Conservation (phyloP, 2,113 vertebrate species). For the Hemiprocne comata region DNA sequence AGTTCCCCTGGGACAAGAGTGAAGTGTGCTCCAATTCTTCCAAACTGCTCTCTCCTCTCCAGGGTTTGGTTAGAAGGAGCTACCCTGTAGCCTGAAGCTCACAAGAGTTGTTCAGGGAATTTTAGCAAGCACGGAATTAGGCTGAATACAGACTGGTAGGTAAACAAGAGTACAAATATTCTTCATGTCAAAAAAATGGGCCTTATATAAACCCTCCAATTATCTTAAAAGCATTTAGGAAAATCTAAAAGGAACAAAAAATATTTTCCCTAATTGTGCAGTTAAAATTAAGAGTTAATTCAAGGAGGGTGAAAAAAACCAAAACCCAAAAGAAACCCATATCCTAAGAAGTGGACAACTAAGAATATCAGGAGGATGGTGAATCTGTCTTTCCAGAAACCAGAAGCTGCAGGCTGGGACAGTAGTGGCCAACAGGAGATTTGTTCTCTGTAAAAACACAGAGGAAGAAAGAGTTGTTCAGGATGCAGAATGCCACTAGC, state of each 20-base stretch:
- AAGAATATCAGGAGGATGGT: neutral
- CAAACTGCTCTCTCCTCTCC: neutral
- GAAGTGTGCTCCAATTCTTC: neutral
- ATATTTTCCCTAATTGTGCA: neutral
- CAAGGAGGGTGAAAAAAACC: neutral
- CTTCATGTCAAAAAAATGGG: neutral
- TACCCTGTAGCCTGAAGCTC: neutral
- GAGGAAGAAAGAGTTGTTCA: neutral
- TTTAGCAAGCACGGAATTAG: neutral
- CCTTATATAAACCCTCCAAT: neutral
- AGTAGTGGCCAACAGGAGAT: neutral
- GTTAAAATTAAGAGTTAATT: neutral
- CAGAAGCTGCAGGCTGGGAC: neutral
- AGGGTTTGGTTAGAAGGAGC: neutral
- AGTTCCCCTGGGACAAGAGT: neutral
- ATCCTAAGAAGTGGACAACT: neutral
- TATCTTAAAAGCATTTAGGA: neutral
- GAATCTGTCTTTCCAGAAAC: slow-evolving; percentile 6
- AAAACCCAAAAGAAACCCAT: neutral
- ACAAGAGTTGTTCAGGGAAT: neutral
- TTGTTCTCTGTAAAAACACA: neutral
- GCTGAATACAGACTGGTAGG: neutral
- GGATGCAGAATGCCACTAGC: neutral
- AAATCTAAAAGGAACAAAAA: neutral
- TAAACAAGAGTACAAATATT: neutral